Evolutionary conservation across 2,113 vertebrate species (phyloP).

Genomic region (Oreotrochilus melanogaster): DNA sequence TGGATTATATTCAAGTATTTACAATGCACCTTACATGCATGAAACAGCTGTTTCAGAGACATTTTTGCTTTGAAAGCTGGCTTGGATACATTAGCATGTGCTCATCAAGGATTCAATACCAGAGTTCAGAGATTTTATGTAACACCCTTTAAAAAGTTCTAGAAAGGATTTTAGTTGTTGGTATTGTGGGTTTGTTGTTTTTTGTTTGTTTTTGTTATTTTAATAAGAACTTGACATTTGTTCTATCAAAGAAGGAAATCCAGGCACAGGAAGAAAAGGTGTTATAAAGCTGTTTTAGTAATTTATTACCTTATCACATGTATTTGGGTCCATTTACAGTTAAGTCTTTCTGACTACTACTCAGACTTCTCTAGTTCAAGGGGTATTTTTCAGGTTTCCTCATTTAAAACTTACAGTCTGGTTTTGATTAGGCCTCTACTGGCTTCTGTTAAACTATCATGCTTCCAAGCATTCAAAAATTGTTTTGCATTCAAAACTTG

Average conservation of each 20-base stretch:
- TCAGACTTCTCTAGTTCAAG: neutral
- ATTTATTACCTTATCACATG: neutral
- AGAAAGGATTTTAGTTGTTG: neutral
- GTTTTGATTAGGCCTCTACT: neutral
- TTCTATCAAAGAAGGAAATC: neutral
- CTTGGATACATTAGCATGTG: neutral
- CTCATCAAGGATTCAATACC: neutral
- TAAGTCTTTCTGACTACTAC: neutral
- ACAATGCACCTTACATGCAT: neutral
- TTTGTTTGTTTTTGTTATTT: neutral
- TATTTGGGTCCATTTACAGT: neutral
- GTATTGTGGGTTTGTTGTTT: rapidly evolving
- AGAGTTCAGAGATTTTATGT: neutral
- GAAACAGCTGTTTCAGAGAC: neutral
- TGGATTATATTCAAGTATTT: neutral
- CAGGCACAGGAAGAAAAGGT: neutral
- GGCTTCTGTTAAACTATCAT: neutral
- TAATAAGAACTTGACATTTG: neutral
- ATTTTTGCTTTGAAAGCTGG: neutral
- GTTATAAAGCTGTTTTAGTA: neutral
- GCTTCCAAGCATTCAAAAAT: neutral
- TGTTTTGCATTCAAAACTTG: neutral
- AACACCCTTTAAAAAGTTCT: neutral
- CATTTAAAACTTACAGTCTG: neutral
- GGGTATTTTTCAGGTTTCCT: neutral